Evolutionary conservation across 2,888 invertebrate species (phyloP), one percentile per base, ranked within the genome.

Genomic region (Operophtera brumata): DNA sequence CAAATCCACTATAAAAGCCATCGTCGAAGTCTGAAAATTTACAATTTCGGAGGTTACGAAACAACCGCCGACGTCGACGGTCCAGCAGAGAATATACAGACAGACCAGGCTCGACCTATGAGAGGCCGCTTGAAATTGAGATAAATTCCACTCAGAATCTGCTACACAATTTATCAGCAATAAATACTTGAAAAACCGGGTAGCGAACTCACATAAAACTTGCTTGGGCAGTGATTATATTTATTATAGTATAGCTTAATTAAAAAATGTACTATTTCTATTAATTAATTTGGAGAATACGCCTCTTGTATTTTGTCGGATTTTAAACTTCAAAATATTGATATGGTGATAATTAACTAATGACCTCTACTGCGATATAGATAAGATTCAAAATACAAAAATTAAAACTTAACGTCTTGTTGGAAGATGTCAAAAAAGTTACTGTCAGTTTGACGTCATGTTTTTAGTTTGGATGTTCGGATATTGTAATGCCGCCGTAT

Each of bases 1-100:
- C 59, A 99, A 81, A 88, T 98, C 98, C 49, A 98, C 93, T 46
- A 94, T 86, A 52, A 77, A 79, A 9, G 87, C 82, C 86, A 85
- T 86, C 25, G 20, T 66, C 56, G 47, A 40, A 7, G 30, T 45
- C 13, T 12, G 34, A n/a, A 39, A 26, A 40, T 37, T 26, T 6
- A 20, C 2, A 30, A 20, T 34, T 13, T 25, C 6, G 12, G 42
- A 47, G 35, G 35, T 47, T 60, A 46, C 47, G 28, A 43, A 47
- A 54, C 52, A 45, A 57, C 6, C 8, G 9, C 30, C 30, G 30
- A 30, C 7, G 30, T 7, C 30, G 9, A 30, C 7, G 30, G 30
- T 30, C 30, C 30, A 30, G 30, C 8, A 8, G 30, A 30, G 5
- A 30, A 8, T 30, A 9, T 9, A 30, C 9, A 2, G 7, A 30